A percentile compares a stretch with the other conserved stretches of the same genome.
Conservation (phyloP, 1,140 invertebrate species). For the Ips typographus region DNA sequence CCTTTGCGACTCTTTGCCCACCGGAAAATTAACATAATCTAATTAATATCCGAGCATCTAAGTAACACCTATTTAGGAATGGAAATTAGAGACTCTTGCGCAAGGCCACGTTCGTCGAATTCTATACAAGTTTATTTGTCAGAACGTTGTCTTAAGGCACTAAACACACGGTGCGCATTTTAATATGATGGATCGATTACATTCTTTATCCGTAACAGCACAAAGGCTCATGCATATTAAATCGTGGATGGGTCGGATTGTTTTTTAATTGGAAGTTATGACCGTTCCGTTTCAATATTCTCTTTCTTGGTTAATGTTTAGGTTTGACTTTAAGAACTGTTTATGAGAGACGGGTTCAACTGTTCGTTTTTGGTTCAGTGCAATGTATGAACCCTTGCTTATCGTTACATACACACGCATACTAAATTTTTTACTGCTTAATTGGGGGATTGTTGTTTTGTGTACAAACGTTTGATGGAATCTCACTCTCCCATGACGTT, state of each 20-base stretch:
- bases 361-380: no score
- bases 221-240: slow-evolving; percentile 18
- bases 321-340: background rate
- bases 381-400: no score
- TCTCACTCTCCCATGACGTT: no score
- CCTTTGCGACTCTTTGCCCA: background rate
- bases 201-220: slow-evolving; percentile 21
- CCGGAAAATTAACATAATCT: slow-evolving; percentile 20
- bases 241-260: slow-evolving; percentile 13
- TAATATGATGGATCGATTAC: slow-evolving; percentile 27
- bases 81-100: slow-evolving; percentile 2
- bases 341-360: no score
- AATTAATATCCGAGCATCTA: slow-evolving; percentile 17
- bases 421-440: no score
- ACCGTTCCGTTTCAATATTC: slow-evolving; percentile 14
- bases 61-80: slow-evolving; percentile 12
- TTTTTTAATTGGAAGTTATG: slow-evolving; percentile 17
- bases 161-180: slow-evolving; percentile 10
- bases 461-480: no score
- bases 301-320: background rate
- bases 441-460: no score
- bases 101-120: slow-evolving; percentile 7
- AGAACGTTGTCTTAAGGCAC: slow-evolving; percentile 16
- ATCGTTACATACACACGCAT: no score
- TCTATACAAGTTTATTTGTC: slow-evolving; percentile 23